These are phyloP conservation scores for Tretioscincus oriximinensis DNA, from an alignment of 2,113 vertebrate species.

Conservation along the genomic window DNA sequence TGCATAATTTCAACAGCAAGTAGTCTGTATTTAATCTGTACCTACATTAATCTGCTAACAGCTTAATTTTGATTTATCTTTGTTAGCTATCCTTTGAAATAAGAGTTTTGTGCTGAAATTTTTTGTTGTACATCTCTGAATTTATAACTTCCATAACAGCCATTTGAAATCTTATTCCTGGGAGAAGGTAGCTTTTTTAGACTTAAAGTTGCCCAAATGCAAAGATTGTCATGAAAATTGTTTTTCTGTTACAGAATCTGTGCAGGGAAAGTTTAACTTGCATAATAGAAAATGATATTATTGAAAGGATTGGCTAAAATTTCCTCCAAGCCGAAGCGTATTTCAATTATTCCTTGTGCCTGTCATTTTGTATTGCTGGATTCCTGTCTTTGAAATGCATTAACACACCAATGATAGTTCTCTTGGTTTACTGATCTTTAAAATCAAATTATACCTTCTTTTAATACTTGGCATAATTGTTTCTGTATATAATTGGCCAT, in stretches of 20 bases:
- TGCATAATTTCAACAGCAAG: not conserved
- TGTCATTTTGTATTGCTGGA: conserved; percentile 49
- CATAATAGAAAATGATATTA: conserved; percentile 3
- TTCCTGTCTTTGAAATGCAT: conserved; percentile 66
- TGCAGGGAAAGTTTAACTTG: conserved; percentile 1
- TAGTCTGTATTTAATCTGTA: not conserved
- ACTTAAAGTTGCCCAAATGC: not conserved
- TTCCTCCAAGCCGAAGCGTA: not conserved
- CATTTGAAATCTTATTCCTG: conserved; percentile 40
- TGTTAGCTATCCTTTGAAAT: conserved; percentile 6
- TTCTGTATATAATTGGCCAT: not conserved
- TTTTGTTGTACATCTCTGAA: conserved; percentile 12
- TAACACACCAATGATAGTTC: conserved; percentile 40
- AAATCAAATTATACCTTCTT: conserved; percentile 73
- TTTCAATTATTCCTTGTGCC: conserved; percentile 23
- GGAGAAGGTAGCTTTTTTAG: conserved; percentile 16
- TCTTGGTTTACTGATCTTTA: conserved; percentile 55
- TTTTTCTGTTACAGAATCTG: conserved; percentile 17
- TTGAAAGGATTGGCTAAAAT: conserved; percentile 21
- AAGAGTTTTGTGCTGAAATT: conserved; percentile 31
- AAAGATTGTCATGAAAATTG: not conserved
- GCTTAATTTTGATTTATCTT: not conserved
- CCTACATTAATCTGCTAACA: conserved; percentile 3
- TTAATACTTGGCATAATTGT: not conserved
- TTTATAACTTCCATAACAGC: conserved; percentile 8